phyloP scores from a whole-genome alignment of 2,888 invertebrate genomes.

The Platerodrilus igneus region DNA sequence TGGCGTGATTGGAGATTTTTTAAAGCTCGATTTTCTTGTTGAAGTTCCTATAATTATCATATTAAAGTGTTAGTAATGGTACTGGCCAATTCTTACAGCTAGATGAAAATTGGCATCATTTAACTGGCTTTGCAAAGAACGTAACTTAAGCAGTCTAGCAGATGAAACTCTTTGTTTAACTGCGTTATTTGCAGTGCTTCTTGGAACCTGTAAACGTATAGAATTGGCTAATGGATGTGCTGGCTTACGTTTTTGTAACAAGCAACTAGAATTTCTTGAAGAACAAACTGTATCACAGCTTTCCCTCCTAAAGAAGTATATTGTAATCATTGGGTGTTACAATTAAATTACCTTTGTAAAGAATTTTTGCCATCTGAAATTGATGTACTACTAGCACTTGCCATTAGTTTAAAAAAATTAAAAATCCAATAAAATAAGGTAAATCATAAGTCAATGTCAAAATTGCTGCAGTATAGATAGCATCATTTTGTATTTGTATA shows the following conservation, averaged over 20 bases:
- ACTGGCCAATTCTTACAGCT: conserved; percentile 53
- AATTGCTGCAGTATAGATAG: conserved; percentile 41
- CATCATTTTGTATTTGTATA: conserved; percentile 42
- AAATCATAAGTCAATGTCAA: conserved; percentile 18
- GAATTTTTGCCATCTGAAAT: conserved; percentile 13
- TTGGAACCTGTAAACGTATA: conserved; percentile 21
- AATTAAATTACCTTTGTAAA: conserved; percentile 10
- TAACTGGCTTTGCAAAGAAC: conserved; percentile 74
- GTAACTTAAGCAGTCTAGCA: conserved; percentile 69
- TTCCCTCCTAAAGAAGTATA: conserved; percentile 36
- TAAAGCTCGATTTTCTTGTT: conserved; percentile 70
- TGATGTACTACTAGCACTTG: conserved; percentile 28
- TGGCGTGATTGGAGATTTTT: conserved; percentile 75
- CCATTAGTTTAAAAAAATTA: conserved; percentile 27
- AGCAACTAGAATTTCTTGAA: conserved; percentile 46
- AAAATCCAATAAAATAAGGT: conserved; percentile 13
- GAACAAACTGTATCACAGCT: conserved; percentile 45
- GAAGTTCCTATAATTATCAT: conserved; percentile 53
- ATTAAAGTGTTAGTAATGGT: conserved; percentile 1
- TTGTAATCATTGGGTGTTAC: background rate
- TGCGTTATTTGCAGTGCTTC: conserved; percentile 26
- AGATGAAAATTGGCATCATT: conserved; percentile 75
- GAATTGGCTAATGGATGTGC: conserved; percentile 42
- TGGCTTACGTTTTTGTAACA: conserved; percentile 43
- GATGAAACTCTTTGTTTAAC: conserved; percentile 65